Base-by-base conservation (phyloP, 1,140 invertebrate genomes). In the Nilaparvata lugens region DNA sequence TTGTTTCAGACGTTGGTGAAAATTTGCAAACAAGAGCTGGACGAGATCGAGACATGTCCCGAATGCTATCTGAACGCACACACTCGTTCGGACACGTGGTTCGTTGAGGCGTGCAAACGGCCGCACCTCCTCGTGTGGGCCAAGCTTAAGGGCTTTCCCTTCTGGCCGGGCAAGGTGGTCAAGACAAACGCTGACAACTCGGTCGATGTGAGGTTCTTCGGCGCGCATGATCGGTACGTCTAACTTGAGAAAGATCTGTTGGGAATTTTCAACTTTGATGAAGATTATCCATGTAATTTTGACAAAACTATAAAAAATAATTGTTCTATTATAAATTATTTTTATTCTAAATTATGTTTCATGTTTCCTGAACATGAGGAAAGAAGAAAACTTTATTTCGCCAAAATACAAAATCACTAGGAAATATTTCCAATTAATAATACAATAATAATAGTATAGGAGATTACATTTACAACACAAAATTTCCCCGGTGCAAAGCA, bases 131-230 rank as follows among this genome's bases (percentile, higher is more conserved):
- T 96, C 21, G 83, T 95, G 0, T 95, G 92, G 92, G 93, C 93
- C 0, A 93, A 94, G 70, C 74, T 96, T 0, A 95, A 95, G 77
- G 93, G 93, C 14, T 96, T 94, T 69, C 94, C 93, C 2, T 94
- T 88, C 74, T 96, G 94, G 93, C 93, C 94, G 0, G 92, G 91
- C 0, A 97, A 97, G 77, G 90, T 86, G 0, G 87, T 95, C 83
- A 78, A 86, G 24, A 73, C 81, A 13, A 88, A 86, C 65, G 76
- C 79, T 25, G 78, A 84, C 54, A 84, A 85, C 0, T 76, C 83
- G 57, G 88, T 95, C 0, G 93, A 96, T 74, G 91, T 95, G 7
- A 75, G 93, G 14, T 97, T 97, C 75, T 97, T 97, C 75, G 94
- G 94, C 4, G 89, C 89, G 48, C 93, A 97, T 75, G 92, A 96